Conservation (phyloP, 2,797 vertebrate species). For the Sebastes vulpes region DNA sequence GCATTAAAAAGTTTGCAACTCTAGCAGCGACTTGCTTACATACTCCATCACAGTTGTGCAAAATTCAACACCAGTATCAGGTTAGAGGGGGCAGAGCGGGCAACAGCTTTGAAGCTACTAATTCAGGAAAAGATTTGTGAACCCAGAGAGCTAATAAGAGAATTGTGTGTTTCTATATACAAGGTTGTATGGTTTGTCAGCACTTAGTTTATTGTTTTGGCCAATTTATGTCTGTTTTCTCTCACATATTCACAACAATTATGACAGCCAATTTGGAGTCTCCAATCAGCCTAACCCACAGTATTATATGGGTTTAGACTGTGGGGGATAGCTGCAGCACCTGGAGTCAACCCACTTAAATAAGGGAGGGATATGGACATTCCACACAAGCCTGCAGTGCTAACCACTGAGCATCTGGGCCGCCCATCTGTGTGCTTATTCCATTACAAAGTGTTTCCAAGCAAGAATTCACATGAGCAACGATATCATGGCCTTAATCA, state of each 20-base stretch:
- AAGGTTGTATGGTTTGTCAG: background rate
- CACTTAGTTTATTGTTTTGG: background rate
- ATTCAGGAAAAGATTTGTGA: background rate
- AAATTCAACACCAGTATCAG: slow-evolving; percentile 38
- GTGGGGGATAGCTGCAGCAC: background rate
- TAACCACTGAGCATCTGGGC: slow-evolving; percentile 40
- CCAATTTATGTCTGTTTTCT: background rate
- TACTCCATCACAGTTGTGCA: slow-evolving; percentile 9
- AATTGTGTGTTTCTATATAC: background rate
- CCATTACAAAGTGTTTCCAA: slow-evolving; percentile 13
- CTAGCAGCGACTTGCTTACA: background rate
- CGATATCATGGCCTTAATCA: slow-evolving; percentile 11
- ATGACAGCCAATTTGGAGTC: background rate
- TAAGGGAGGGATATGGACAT: background rate
- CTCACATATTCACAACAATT: background rate
- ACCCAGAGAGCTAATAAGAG: background rate
- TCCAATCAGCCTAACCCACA: background rate
- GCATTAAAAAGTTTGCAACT: background rate
- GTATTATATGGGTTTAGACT: background rate
- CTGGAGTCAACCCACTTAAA: slow-evolving; percentile 11
- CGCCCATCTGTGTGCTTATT: slow-evolving; percentile 30
- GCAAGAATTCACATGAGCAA: slow-evolving; percentile 9
- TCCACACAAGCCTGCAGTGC: background rate
- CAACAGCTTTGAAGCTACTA: slow-evolving; percentile 8
- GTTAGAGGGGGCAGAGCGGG: background rate